Evolutionary conservation across 2,797 vertebrate genomes (phyloP).

Genomic region (Myiotriccus ornatus): DNA sequence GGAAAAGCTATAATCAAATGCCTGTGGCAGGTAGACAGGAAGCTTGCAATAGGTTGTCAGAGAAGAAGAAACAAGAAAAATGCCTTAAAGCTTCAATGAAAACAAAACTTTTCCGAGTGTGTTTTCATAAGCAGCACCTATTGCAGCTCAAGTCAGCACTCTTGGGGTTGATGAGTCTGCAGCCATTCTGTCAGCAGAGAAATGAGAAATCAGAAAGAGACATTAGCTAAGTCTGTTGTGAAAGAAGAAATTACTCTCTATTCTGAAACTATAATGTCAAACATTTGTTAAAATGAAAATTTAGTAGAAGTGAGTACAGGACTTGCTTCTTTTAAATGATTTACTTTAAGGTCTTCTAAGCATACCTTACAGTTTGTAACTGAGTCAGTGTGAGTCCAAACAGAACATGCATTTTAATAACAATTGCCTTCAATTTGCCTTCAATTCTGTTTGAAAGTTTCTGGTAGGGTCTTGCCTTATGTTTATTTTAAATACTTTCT

Average conservation of each 20-base stretch:
- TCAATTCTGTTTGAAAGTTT: not conserved
- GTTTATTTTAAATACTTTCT: not conserved
- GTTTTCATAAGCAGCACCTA: not conserved
- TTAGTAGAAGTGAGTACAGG: not conserved
- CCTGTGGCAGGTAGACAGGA: conserved; percentile 58
- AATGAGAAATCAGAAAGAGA: not conserved
- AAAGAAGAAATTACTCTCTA: not conserved
- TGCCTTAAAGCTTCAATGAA: conserved; percentile 32
- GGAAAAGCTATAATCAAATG: conserved; percentile 42
- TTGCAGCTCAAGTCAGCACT: not conserved
- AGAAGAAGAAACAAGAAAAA: conserved; percentile 17
- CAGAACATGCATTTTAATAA: not conserved
- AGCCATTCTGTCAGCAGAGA: not conserved
- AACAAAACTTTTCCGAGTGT: not conserved
- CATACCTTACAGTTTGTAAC: not conserved
- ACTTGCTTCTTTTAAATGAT: not conserved
- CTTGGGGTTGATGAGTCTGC: not conserved
- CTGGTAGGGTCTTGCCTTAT: not conserved
- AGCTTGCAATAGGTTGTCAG: conserved; percentile 44
- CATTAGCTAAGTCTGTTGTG: not conserved
- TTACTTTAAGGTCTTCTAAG: not conserved
- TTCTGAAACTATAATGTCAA: not conserved
- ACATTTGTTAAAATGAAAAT: not conserved
- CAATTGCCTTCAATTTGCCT: not conserved
- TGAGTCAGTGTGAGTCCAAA: not conserved